Conservation (phyloP, 1,140 invertebrate species). For the Liolophura sinensis region DNA sequence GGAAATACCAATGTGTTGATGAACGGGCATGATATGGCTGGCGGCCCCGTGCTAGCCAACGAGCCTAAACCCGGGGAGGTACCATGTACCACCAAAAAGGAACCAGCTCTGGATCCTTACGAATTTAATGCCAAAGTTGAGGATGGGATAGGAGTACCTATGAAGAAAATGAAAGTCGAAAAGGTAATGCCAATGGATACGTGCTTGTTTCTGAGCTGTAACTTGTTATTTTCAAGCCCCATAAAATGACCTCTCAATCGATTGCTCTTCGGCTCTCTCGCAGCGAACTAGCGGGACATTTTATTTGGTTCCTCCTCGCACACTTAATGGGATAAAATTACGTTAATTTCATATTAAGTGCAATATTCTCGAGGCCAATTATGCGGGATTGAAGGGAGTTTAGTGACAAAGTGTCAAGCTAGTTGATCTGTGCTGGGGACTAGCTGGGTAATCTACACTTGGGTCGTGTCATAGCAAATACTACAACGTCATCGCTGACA, state of each 20-base stretch:
- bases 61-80: conserved; percentile 39
- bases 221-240: not conserved
- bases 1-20: conserved; percentile 10
- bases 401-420: no score
- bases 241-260: not conserved
- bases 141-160: conserved; percentile 46
- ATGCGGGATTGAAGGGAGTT: not conserved
- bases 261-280: no score
- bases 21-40: conserved; percentile 9
- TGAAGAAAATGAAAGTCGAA: conserved; percentile 54
- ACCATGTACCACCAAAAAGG: conserved; percentile 28
- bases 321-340: not conserved
- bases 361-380: not conserved
- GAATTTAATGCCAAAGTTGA: conserved; percentile 56
- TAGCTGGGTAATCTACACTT: no score
- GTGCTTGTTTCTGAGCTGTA: not conserved
- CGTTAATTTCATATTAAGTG: not conserved
- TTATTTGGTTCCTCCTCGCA: not conserved
- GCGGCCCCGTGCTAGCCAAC: conserved; percentile 23
- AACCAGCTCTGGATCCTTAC: conserved; percentile 43
- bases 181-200: conserved; percentile 30
- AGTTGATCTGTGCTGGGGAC: no score
- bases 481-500: no score
- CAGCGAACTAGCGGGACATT: not conserved
- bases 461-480: no score